phyloP scores from a whole-genome alignment of 2,113 vertebrate species.

The Aleadryas rufinucha region DNA sequence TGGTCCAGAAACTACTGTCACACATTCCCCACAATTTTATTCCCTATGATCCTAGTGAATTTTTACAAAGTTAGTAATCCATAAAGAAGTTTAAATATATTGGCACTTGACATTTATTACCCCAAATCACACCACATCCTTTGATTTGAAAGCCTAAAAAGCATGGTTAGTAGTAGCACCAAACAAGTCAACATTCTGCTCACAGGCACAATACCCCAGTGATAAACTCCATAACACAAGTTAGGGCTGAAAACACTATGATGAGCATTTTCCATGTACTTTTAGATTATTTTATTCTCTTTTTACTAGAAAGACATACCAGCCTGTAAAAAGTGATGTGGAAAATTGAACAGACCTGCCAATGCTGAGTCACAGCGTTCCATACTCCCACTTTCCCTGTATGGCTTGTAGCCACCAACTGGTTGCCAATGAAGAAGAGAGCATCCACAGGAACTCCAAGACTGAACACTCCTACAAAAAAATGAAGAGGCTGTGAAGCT shows the following conservation, averaged over 20 bases:
- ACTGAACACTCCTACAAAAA: constrained; percentile 87
- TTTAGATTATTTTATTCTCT: background rate
- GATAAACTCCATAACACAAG: background rate
- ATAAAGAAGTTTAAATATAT: background rate
- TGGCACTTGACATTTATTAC: background rate
- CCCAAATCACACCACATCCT: background rate
- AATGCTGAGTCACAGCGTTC: constrained; percentile 98
- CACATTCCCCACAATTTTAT: background rate
- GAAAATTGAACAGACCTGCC: constrained; percentile 83
- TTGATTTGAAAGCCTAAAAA: background rate
- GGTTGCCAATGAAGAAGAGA: constrained; percentile 97
- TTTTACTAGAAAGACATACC: background rate
- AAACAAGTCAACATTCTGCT: background rate
- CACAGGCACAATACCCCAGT: background rate
- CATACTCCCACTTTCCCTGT: constrained; percentile 98
- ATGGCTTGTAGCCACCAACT: constrained; percentile 95
- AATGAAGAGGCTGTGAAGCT: background rate
- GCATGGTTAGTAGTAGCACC: background rate
- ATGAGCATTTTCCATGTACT: background rate
- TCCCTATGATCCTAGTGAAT: background rate
- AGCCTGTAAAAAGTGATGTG: background rate
- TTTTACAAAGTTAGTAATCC: background rate
- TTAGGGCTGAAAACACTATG: background rate
- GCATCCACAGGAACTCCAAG: constrained; percentile 96
- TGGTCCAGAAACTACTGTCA: background rate